A percentile compares a stretch with the other conserved stretches of the same genome.
Conservation (phyloP, 35 echinoderm and acorn worm species). For the Ptychodera flava region DNA sequence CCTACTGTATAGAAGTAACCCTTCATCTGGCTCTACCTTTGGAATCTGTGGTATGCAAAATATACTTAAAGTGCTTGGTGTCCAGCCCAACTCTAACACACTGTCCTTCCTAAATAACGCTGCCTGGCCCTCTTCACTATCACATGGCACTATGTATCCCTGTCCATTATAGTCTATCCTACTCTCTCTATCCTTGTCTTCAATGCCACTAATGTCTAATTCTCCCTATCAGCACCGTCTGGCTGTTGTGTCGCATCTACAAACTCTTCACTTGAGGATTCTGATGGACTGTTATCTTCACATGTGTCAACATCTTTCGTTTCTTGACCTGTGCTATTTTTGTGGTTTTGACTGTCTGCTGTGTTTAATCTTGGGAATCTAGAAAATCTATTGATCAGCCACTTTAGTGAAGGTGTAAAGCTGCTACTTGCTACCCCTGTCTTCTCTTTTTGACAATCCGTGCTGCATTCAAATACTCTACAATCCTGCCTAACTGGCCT, state of each 20-base stretch:
- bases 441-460: neutral
- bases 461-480: conserved; percentile 1
- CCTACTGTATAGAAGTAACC: neutral
- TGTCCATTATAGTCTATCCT: neutral
- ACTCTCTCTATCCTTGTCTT: neutral
- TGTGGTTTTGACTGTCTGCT: neutral
- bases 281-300: neutral
- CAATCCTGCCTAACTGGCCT: neutral
- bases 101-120: conserved; percentile 27
- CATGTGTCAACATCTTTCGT: neutral
- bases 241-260: neutral
- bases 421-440: neutral
- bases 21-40: neutral
- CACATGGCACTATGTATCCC: neutral
- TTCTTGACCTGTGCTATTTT: neutral
- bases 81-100: conserved; percentile 67
- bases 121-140: conserved; percentile 7
- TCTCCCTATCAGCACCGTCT: too few relatives aligned
- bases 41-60: conserved; percentile 46
- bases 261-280: neutral
- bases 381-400: neutral
- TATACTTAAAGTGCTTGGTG: conserved; percentile 51
- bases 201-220: neutral
- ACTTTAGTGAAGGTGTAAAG: neutral
- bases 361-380: neutral